These are phyloP conservation scores for Anhinga anhinga DNA, from an alignment of 2,113 vertebrate genomes.

Conservation along the genomic window DNA sequence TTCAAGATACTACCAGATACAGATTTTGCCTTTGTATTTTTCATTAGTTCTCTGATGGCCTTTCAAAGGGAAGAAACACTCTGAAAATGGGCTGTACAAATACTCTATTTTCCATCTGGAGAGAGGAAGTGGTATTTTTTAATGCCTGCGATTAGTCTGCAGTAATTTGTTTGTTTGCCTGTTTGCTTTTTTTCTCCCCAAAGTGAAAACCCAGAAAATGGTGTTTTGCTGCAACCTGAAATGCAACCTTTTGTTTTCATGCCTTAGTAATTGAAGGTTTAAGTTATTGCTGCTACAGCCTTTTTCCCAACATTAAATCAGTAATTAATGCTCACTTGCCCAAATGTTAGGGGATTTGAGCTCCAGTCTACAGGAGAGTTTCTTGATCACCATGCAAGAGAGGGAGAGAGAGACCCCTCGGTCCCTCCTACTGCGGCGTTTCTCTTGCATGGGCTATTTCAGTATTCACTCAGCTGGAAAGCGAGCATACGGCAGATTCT, in stretches of 20 bases:
- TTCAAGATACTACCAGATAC: background rate
- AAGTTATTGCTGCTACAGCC: background rate
- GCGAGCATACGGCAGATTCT: background rate
- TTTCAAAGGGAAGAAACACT: background rate
- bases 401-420: background rate
- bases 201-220: background rate
- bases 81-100: background rate
- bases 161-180: conserved; percentile 16
- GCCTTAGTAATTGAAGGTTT: background rate
- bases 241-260: background rate
- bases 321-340: conserved; percentile 11
- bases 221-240: background rate
- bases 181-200: background rate
- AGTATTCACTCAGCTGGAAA: background rate
- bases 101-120: conserved; percentile 17
- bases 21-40: background rate
- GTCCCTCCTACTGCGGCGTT: background rate
- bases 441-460: background rate
- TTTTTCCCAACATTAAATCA: background rate
- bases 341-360: background rate
- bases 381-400: background rate
- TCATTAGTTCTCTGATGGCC: background rate
- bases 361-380: background rate
- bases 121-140: background rate
- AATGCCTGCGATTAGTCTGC: background rate